These are phyloP conservation scores for Crotalus horridus DNA, from an alignment of 2,113 vertebrate genomes.

Conservation along the genomic window DNA sequence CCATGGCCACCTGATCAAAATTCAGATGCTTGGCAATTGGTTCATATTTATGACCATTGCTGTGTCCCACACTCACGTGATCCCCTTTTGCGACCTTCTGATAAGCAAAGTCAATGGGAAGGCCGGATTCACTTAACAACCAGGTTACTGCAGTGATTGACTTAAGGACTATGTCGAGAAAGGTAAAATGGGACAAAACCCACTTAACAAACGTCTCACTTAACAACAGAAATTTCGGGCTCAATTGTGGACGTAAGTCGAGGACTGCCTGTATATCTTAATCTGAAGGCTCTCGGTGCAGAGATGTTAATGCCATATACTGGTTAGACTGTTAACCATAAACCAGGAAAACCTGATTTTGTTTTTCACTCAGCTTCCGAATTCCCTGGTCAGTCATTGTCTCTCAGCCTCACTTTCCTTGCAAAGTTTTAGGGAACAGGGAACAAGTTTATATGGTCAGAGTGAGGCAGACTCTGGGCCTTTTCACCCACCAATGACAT, in stretches of 20 bases:
- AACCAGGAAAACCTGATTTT: not conserved
- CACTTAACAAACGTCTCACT: not conserved
- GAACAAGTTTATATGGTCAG: not conserved
- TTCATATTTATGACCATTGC: not conserved
- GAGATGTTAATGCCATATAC: no score
- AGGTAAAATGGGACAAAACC: not conserved
- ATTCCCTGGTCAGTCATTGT: not conserved
- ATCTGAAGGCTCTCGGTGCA: not conserved
- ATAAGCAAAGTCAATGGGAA: not conserved
- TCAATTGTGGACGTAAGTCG: not conserved
- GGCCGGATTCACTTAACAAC: not conserved
- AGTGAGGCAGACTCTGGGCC: not conserved
- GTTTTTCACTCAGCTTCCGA: not conserved
- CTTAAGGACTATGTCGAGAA: not conserved
- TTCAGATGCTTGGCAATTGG: not conserved
- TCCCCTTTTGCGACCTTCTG: not conserved
- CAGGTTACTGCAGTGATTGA: not conserved
- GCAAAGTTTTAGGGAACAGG: not conserved
- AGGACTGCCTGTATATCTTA: not conserved
- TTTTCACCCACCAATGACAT: not conserved
- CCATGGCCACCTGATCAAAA: not conserved
- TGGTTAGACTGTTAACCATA: not conserved
- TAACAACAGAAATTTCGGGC: no score
- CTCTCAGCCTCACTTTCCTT: not conserved
- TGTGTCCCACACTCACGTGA: not conserved